Evolutionary conservation across 2,888 invertebrate species (phyloP).

Genomic region (Phaonia tiefii): DNA sequence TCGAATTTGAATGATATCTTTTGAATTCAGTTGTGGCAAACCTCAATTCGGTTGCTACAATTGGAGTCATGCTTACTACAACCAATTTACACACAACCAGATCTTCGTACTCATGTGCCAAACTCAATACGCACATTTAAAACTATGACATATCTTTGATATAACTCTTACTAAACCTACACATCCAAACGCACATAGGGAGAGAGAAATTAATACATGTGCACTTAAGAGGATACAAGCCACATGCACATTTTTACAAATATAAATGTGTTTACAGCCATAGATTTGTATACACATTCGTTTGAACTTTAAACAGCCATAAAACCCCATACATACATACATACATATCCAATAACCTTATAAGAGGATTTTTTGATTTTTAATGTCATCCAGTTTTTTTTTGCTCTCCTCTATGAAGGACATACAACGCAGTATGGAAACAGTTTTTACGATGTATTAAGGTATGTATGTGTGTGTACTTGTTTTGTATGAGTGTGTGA

Average conservation of each 20-base stretch:
- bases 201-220: background rate
- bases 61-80: too few species aligned
- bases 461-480: background rate
- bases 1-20: too few species aligned
- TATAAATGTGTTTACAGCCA: too few species aligned
- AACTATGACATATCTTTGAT: too few species aligned
- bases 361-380: conserved; percentile 45
- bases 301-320: background rate
- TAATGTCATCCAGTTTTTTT: conserved; percentile 27
- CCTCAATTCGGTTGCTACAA: too few species aligned
- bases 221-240: background rate
- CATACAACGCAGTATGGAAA: background rate
- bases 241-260: background rate
- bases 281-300: background rate
- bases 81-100: too few species aligned
- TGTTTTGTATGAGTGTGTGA: too few species aligned
- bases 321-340: background rate
- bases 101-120: too few species aligned
- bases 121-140: too few species aligned
- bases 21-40: too few species aligned
- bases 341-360: conserved; percentile 43
- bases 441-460: background rate
- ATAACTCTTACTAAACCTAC: too few species aligned
- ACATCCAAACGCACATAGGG: background rate
- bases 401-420: background rate